phyloP scores from a whole-genome alignment of 2,888 invertebrate species.

The Dicyrtomina minuta region DNA sequence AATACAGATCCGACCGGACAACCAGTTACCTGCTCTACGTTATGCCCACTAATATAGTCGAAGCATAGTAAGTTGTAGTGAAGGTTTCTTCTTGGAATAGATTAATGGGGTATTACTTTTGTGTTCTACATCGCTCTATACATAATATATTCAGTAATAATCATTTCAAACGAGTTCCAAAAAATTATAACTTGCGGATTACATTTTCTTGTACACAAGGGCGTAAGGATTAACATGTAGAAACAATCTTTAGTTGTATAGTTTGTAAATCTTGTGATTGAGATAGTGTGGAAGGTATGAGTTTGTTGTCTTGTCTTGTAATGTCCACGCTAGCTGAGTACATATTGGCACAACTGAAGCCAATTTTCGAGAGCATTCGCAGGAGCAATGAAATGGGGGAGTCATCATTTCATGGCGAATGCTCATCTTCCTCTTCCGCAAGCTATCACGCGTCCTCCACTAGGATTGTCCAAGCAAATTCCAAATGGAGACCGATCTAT shows the following conservation, averaged over 20 bases:
- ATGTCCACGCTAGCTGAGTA: slow-evolving; percentile 73
- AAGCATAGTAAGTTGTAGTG: no score
- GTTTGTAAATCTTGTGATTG: background rate
- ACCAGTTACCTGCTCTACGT: no score
- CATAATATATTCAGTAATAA: no score
- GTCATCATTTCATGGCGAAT: slow-evolving; percentile 31
- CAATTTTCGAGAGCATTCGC: slow-evolving; percentile 90
- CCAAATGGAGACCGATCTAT: slow-evolving; percentile 62
- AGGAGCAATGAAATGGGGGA: slow-evolving; percentile 71
- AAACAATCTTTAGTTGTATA: no score
- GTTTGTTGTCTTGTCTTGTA: slow-evolving; percentile 9
- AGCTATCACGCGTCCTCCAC: slow-evolving; percentile 19
- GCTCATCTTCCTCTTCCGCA: slow-evolving; percentile 20
- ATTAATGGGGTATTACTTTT: no score
- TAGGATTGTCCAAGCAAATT: slow-evolving; percentile 40
- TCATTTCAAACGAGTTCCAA: no score
- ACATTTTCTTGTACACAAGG: background rate
- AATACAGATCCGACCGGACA: no score
- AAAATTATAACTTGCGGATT: no score
- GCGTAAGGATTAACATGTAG: background rate
- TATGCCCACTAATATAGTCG: no score
- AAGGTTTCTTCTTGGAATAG: no score
- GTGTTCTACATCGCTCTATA: no score
- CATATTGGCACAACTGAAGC: slow-evolving; percentile 93
- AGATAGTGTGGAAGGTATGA: background rate